Conservation (phyloP, 2,797 vertebrate genomes). For the Tragelaphus eurycerus region DNA sequence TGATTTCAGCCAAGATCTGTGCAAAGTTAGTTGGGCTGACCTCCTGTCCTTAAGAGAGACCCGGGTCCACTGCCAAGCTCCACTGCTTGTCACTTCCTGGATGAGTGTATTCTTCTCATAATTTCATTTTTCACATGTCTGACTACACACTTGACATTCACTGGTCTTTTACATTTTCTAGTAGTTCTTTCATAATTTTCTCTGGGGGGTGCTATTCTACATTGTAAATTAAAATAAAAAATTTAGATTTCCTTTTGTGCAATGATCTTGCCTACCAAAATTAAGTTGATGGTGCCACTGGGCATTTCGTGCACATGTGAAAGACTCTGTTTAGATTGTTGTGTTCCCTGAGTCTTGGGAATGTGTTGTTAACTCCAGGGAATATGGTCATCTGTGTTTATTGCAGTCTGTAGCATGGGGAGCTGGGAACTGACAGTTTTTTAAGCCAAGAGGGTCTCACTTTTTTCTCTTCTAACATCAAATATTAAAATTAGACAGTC, state of each 20-base stretch:
- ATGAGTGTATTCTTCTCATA: not conserved
- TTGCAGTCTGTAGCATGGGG: not conserved
- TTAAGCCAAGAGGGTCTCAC: not conserved
- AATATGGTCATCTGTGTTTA: not conserved
- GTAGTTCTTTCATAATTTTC: not conserved
- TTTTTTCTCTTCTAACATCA: not conserved
- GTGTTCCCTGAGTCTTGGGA: not conserved
- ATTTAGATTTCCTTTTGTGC: not conserved
- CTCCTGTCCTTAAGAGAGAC: not conserved
- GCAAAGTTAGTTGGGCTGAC: not conserved
- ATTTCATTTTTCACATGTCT: not conserved
- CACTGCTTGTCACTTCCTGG: not conserved
- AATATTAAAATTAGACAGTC: not conserved
- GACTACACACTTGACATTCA: not conserved
- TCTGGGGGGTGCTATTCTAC: not conserved
- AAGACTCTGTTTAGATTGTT: not conserved
- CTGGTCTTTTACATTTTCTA: not conserved
- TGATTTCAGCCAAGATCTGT: not conserved
- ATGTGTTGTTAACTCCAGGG: not conserved
- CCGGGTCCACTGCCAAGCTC: not conserved
- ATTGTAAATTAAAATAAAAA: not conserved
- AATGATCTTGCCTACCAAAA: not conserved
- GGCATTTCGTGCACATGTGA: not conserved
- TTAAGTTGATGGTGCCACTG: not conserved
- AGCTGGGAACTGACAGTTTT: not conserved